Base-by-base conservation (phyloP, 1,140 invertebrate species). In the Doryteuthis pealeii region DNA sequence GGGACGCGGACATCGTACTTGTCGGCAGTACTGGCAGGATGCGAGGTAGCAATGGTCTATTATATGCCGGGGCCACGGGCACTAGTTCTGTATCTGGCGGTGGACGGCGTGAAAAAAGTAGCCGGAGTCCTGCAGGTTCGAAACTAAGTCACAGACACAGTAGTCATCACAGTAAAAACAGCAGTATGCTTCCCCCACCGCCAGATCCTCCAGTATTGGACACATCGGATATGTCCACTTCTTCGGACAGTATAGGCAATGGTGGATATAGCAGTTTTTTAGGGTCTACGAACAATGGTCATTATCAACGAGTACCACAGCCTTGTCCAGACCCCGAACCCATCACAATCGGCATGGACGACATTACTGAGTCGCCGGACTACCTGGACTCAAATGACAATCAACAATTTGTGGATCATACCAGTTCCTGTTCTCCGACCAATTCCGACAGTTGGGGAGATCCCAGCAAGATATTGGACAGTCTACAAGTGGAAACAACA, bases 231-330 rank as follows among this genome's bases (percentile, higher is more conserved):
- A 22, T 62, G 18, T 62, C 54, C 18, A 6, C 54, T 62, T 62
- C 54, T 5, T n/a, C 54, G 54, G 54, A 62, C 54, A 62, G 54
- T 62, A 22, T 62, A 1, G 54, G 54, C 26, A 62, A 62, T 28
- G 54, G 54, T n/a, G 54, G 54, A 62, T 62, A 62, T 28, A 62
- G 54, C 54, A 62, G 54, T 62, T 62, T 62, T 28, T 28, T 62
- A n/a, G 54, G 54, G 26, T 62, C 54, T 62, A 28, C 54, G 26
- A 62, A 62, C 26, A 62, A 62, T 62, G 54, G 54, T n/a, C 54
- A 62, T 62, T 62, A 62, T 1, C 54, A 62, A 62, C 18, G 54
- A 62, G 54, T 62, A 0, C 54, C 54, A 0, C 54, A 62, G 54
- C 54, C 54, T 6, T 62, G 54, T 28, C 54, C 54, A 22, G 54